phyloP scores from a whole-genome alignment of 2,888 invertebrate species.

The Harmothoe impar region DNA sequence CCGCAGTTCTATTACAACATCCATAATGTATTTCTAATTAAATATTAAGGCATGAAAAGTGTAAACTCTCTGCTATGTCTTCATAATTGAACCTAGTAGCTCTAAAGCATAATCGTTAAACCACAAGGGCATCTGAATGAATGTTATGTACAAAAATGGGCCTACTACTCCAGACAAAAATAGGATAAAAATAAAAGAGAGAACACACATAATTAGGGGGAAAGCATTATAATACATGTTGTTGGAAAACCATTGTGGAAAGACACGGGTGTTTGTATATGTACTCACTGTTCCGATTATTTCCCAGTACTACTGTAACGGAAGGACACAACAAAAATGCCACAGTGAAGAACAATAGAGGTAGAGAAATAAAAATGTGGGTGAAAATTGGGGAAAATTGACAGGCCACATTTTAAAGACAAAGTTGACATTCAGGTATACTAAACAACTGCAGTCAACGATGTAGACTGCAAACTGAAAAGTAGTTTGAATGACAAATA shows the following conservation, averaged over 20 bases:
- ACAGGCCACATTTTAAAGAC: slow-evolving; percentile 28
- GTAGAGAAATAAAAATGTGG: background rate
- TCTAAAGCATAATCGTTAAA: background rate
- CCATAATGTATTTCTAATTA: too few species aligned
- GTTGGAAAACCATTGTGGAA: background rate
- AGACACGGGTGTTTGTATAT: background rate
- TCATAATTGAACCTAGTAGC: background rate
- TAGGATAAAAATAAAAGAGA: background rate
- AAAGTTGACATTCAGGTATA: slow-evolving; percentile 21
- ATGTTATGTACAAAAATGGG: background rate
- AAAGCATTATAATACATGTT: background rate
- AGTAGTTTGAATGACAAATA: background rate
- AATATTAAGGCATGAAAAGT: background rate
- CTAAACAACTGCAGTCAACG: background rate
- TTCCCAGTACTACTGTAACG: slow-evolving; percentile 41
- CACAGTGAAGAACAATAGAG: slow-evolving; percentile 42
- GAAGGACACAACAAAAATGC: slow-evolving; percentile 48
- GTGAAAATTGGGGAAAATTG: background rate
- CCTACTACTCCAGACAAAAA: background rate
- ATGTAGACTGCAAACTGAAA: slow-evolving; percentile 3
- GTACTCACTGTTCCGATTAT: slow-evolving; percentile 35
- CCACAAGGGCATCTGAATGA: background rate
- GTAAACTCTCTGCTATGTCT: background rate
- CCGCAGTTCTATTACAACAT: background rate
- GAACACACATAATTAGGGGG: background rate